Conservation (phyloP, 2,113 vertebrate species). For the Coracopsis vasa region DNA sequence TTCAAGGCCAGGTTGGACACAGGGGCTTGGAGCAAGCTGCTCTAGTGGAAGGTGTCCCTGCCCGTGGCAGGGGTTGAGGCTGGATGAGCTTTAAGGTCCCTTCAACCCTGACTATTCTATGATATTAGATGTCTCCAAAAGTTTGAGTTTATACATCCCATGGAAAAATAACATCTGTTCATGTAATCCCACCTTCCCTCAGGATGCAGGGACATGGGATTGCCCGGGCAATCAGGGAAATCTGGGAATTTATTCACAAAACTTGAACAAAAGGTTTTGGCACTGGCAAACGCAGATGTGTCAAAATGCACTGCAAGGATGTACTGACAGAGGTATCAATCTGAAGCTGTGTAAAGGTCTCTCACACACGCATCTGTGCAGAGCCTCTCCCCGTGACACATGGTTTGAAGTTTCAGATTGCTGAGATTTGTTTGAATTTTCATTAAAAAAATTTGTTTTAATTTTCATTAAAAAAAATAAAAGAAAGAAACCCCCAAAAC, state of each 20-base stretch:
- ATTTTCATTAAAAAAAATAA: background rate
- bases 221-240: background rate
- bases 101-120: background rate
- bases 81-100: background rate
- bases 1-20: too few species aligned
- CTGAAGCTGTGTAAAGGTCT: background rate
- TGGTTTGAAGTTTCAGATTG: background rate
- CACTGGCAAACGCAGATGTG: background rate
- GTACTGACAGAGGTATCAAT: background rate
- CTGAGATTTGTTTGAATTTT: background rate
- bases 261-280: background rate
- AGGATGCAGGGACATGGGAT: background rate
- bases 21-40: background rate
- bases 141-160: background rate
- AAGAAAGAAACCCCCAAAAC: background rate
- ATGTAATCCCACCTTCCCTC: background rate
- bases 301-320: background rate
- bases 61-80: background rate
- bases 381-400: background rate
- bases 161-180: background rate
- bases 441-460: background rate
- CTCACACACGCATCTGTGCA: background rate
- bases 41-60: background rate
- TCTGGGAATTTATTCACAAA: background rate
- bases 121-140: background rate